A percentile compares a stretch with the other conserved stretches of the same genome.
phyloP scores from a whole-genome alignment of 53 echinoderm and acorn worm genomes.

The Patiria pectinifera region DNA sequence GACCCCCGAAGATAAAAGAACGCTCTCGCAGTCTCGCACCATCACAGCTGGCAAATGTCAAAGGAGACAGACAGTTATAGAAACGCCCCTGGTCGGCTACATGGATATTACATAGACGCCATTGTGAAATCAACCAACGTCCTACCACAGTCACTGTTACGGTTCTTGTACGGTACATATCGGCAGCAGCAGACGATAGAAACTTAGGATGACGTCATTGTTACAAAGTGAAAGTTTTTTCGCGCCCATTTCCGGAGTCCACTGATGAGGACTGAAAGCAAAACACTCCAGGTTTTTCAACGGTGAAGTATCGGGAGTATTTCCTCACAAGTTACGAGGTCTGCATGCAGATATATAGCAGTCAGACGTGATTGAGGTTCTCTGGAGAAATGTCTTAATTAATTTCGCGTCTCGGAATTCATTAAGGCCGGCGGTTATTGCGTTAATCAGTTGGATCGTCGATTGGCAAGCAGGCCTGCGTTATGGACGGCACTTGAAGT shows the following conservation, averaged over 20 bases:
- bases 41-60: conserved; percentile 61
- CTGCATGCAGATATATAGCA: neutral
- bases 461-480: neutral
- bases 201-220: conserved; percentile 59
- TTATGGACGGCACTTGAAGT: neutral
- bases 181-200: neutral
- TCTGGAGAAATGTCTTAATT: neutral
- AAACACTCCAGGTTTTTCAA: too few species aligned
- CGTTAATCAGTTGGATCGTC: neutral
- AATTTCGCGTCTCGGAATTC: conserved; percentile 10
- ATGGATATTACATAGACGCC: conserved; percentile 15
- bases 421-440: conserved; percentile 7
- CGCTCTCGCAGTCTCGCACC: neutral
- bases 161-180: neutral
- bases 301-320: too few species aligned
- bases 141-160: neutral
- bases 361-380: neutral
- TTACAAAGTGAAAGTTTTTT: conserved; percentile 30
- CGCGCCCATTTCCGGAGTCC: conserved; percentile 49
- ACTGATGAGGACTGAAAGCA: neutral
- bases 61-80: conserved; percentile 40
- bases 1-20: conserved; percentile 9
- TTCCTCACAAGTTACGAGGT: neutral
- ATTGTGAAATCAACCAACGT: conserved; percentile 14
- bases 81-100: conserved; percentile 22